Evolutionary conservation across 2,888 invertebrate genomes (phyloP), one percentile per base, ranked within the genome.

Genomic region (Gymnoscelis rufifasciata): DNA sequence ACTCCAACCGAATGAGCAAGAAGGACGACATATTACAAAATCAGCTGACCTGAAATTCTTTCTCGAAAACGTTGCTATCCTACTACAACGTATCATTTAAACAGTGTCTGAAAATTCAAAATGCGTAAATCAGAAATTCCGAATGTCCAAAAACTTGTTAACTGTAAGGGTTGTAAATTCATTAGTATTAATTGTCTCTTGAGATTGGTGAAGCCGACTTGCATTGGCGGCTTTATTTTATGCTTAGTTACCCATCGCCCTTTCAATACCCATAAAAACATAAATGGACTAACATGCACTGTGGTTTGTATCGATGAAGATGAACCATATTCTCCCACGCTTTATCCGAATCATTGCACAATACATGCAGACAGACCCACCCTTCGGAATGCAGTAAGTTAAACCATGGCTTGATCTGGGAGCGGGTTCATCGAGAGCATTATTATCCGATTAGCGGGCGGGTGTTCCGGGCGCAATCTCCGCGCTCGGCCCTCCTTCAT

Each of bases 371-470:
- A 19, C 19, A 19, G 3, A 19, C 3, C 19, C 19, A 19, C 19
- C 19, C 19, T 19, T 19, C 5, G 39, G 37, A 43, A 48, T 48
- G 48, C 50, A 52, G 46, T 31, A 56, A 57, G 54, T 54, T 55
- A 51, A 50, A 57, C 55, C 57, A 56, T 59, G 60, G 64, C 60
- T 61, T 59, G 54, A 62, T 62, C 59, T 62, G 59, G 54, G 52
- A 62, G 60, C 59, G 57, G 63, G 64, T 65, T 67, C 56, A 67
- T 65, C 61, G 67, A 61, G 68, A 69, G 70, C 71, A 80, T 82
- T 82, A 83, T 83, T 79, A 83, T 80, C 78, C 76, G 80, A 81
- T 84, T 83, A 83, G 75, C 74, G 70, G 74, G 61, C 69, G 67
- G 68, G 69, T 66, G 67, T 71, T 72, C 75, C 74, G 70, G 69